These are phyloP conservation scores for Coregonus suidteri DNA, from an alignment of 2,797 vertebrate genomes.

Conservation along the genomic window DNA sequence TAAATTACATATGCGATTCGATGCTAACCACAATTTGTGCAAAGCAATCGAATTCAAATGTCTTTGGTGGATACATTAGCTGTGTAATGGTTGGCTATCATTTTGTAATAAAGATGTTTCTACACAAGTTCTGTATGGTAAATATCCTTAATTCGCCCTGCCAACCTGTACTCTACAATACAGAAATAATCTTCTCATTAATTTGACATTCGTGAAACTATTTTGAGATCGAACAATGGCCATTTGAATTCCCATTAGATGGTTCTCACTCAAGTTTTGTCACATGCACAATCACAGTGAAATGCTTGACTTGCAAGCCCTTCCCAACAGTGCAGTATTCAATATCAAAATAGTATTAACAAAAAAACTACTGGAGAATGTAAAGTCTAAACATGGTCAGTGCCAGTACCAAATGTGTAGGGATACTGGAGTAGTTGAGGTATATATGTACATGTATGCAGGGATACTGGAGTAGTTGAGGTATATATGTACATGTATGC, in stretches of 20 bases:
- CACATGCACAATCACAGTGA: no score
- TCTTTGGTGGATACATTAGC: slow-evolving; percentile 53
- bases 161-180: not conserved
- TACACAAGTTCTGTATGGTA: slow-evolving; percentile 42
- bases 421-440: no score
- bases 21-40: slow-evolving; percentile 14
- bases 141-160: slow-evolving; percentile 7
- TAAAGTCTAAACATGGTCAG: no score
- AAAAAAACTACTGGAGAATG: no score
- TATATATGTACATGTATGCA: no score
- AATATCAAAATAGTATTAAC: no score
- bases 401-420: no score
- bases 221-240: not conserved
- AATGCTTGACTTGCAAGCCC: no score
- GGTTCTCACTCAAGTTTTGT: no score
- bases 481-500: no score
- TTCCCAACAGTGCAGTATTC: no score
- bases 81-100: slow-evolving; percentile 61
- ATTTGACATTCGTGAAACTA: not conserved
- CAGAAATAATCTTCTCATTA: not conserved
- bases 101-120: slow-evolving; percentile 61
- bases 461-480: no score
- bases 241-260: not conserved
- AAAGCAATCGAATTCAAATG: slow-evolving; percentile 25
- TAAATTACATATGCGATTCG: slow-evolving; percentile 45